A percentile compares a stretch with the other conserved stretches of the same genome.
phyloP scores from a whole-genome alignment of 2,888 invertebrate species.

The Yponomeuta evonymella region DNA sequence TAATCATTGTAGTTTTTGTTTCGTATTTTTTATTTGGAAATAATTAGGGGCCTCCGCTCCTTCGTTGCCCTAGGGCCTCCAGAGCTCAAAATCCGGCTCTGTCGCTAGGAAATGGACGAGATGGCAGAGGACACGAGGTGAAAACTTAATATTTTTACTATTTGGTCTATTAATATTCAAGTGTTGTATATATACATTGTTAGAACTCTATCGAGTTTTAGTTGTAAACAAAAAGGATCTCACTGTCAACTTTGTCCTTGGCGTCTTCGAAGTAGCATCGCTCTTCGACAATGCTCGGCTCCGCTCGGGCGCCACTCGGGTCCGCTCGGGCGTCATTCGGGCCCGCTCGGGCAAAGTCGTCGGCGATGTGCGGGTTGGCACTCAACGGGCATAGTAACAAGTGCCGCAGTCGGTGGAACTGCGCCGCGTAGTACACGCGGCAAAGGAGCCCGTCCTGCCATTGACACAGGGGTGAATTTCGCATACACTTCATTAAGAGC shows the following conservation, averaged over 20 bases:
- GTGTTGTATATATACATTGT: too few species aligned
- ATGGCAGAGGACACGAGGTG: too few species aligned
- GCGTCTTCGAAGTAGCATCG: constrained; percentile 3
- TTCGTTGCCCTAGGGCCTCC: too few species aligned
- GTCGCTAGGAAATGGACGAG: too few species aligned
- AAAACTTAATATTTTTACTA: too few species aligned
- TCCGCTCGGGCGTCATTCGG: constrained; percentile 19
- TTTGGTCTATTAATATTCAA: too few species aligned
- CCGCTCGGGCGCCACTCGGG: constrained; percentile 18
- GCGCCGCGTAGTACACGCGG: constrained; percentile 91
- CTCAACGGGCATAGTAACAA: constrained; percentile 49
- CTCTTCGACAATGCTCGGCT: background rate
- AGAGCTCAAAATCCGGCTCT: too few species aligned
- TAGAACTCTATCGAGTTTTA: too few species aligned
- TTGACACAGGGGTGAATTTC: background rate
- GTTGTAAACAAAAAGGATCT: constrained; percentile 16
- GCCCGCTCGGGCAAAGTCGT: constrained; percentile 24
- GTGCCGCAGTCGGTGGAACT: constrained; percentile 89
- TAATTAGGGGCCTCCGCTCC: too few species aligned
- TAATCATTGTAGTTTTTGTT: too few species aligned
- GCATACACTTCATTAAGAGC: background rate
- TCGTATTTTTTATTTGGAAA: too few species aligned
- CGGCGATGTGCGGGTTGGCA: constrained; percentile 26
- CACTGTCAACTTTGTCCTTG: constrained; percentile 33
- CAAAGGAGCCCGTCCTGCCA: constrained; percentile 87